These are phyloP conservation scores for Dendrophyllia cribrosa DNA, from an alignment of 64 coral and sea anemone species.

Conservation along the genomic window DNA sequence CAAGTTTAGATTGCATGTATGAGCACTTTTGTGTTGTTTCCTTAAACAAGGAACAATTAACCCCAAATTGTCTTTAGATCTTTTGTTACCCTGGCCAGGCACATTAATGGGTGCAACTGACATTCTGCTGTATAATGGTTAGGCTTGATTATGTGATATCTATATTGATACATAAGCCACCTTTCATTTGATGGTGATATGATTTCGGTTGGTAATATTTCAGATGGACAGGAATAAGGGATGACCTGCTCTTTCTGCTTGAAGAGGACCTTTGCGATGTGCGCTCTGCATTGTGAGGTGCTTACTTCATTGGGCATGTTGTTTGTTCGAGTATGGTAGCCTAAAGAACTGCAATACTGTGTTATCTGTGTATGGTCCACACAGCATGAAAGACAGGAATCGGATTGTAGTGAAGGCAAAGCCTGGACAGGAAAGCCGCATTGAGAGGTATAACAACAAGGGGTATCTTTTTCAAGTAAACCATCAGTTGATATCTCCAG, in stretches of 20 bases:
- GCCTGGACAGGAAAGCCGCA: constrained; percentile 27
- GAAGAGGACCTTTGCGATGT: constrained; percentile 45
- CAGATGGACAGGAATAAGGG: constrained; percentile 44
- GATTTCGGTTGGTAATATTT: background rate
- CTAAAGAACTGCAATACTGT: constrained; percentile 38
- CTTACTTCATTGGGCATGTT: constrained; percentile 28
- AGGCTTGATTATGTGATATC: too few species aligned
- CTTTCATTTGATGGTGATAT: too few species aligned
- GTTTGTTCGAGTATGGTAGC: constrained; percentile 10
- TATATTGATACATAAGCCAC: too few species aligned
- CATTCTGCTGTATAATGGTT: too few species aligned
- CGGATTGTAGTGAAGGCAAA: constrained; percentile 16
- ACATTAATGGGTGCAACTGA: too few species aligned
- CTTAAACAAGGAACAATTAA: too few species aligned
- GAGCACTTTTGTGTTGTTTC: too few species aligned
- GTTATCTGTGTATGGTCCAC: constrained; percentile 37
- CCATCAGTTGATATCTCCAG: background rate
- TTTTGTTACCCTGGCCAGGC: too few species aligned
- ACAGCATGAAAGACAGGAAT: constrained; percentile 37
- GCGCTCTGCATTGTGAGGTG: constrained; percentile 61
- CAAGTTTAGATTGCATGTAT: too few species aligned
- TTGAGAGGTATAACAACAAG: constrained; percentile 31
- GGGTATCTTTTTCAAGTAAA: constrained; percentile 36
- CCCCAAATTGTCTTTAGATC: too few species aligned
- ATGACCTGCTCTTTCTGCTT: constrained; percentile 59